Evolutionary conservation across 1,140 invertebrate genomes (phyloP).

Genomic region (Sesamia nonagrioides): DNA sequence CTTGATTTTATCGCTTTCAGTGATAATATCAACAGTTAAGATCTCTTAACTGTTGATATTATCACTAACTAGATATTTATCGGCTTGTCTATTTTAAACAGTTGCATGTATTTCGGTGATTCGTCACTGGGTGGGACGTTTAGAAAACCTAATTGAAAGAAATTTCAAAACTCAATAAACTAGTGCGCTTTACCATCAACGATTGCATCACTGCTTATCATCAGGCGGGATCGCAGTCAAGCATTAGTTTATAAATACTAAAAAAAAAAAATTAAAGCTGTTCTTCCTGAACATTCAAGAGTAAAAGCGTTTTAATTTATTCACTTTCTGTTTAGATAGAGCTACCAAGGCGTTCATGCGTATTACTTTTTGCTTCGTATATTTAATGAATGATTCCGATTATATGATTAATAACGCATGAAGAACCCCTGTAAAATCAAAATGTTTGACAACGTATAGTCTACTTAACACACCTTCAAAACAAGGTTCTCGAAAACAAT

Average conservation of each 20-base stretch:
- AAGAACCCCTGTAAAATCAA: not conserved
- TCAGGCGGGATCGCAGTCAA: no score
- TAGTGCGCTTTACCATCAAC: no score
- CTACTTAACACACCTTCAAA: not conserved
- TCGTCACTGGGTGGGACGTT: not conserved
- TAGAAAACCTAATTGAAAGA: not conserved
- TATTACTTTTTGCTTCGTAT: no score
- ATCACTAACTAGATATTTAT: constrained; percentile 25
- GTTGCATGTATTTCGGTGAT: not conserved
- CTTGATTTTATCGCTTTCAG: constrained; percentile 28
- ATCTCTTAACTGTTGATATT: constrained; percentile 15
- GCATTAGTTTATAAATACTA: no score
- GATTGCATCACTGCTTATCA: no score
- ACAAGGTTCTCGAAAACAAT: constrained; percentile 5
- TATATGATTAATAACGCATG: not conserved
- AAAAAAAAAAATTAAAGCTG: no score
- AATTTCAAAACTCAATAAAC: no score
- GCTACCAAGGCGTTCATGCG: no score
- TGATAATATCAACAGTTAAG: no score
- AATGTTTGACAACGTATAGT: not conserved
- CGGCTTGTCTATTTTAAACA: constrained; percentile 1
- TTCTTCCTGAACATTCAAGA: no score
- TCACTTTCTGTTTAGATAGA: not conserved
- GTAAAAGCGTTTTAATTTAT: not conserved
- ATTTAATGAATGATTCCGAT: no score